Percentiles rank a stretch among this genome's conserved stretches.
These are phyloP conservation scores for Himalopsyche kuldschensis DNA, from an alignment of 2,888 invertebrate genomes.

Conservation along the genomic window DNA sequence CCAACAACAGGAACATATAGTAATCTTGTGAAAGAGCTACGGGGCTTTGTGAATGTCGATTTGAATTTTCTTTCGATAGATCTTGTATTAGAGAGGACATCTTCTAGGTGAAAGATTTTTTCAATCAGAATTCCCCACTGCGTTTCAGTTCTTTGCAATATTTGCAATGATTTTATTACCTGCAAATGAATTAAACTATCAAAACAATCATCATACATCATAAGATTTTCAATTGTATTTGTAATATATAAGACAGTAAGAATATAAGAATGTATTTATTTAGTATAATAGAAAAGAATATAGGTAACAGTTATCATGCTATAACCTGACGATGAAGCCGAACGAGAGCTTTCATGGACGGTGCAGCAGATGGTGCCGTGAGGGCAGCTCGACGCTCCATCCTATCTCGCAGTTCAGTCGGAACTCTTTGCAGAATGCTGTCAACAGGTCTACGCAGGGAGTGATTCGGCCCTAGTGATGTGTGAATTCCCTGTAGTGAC, in stretches of 20 bases:
- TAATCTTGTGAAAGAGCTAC: slow-evolving; percentile 61
- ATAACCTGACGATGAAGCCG: slow-evolving; percentile 85
- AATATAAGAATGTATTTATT: not conserved
- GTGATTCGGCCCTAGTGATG: slow-evolving; percentile 75
- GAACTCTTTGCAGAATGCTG: slow-evolving; percentile 86
- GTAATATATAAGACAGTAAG: no score
- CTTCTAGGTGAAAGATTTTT: slow-evolving; percentile 81
- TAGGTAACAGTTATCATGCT: no score
- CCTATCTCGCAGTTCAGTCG: slow-evolving; percentile 73
- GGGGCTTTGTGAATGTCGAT: slow-evolving; percentile 69
- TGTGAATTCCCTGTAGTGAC: slow-evolving; percentile 82
- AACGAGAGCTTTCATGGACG: slow-evolving; percentile 83
- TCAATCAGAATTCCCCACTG: slow-evolving; percentile 89
- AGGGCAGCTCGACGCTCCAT: slow-evolving; percentile 68
- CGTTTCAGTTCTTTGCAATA: slow-evolving; percentile 90
- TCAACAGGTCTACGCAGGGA: slow-evolving; percentile 80
- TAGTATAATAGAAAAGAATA: not conserved
- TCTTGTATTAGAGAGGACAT: slow-evolving; percentile 76
- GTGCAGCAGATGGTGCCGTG: slow-evolving; percentile 65
- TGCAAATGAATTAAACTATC: slow-evolving; percentile 43
- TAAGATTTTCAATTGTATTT: no score
- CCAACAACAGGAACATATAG: slow-evolving; percentile 70
- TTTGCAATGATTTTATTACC: slow-evolving; percentile 87
- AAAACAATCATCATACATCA: not conserved
- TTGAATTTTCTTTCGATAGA: slow-evolving; percentile 63